phyloP scores from a whole-genome alignment of 2,888 invertebrate genomes.

The Macaria liturata region DNA sequence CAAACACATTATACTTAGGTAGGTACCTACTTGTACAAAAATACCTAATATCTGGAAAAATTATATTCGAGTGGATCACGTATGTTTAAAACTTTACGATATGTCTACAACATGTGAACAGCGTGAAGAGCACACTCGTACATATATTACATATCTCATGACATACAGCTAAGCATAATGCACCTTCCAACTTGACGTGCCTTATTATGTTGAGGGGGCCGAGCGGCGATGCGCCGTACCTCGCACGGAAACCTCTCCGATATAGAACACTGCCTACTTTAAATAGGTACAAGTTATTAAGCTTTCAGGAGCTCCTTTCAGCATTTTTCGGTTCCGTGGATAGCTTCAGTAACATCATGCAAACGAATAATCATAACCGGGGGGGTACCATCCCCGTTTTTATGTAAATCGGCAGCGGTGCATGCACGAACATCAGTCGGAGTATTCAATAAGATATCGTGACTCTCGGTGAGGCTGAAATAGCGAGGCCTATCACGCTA shows the following conservation, averaged over 20 bases:
- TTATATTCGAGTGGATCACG: too few species aligned
- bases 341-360: constrained; percentile 39
- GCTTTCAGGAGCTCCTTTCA: constrained; percentile 25
- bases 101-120: too few species aligned
- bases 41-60: too few species aligned
- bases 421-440: constrained; percentile 37
- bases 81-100: too few species aligned
- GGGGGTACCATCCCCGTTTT: constrained; percentile 43
- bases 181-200: constrained; percentile 34
- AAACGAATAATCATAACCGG: constrained; percentile 42
- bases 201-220: constrained; percentile 31
- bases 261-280: constrained; percentile 20
- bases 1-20: too few species aligned
- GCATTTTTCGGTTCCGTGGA: constrained; percentile 28
- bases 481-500: constrained; percentile 74
- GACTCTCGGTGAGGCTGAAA: constrained; percentile 66
- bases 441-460: constrained; percentile 64
- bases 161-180: not conserved
- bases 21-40: too few species aligned
- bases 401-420: constrained; percentile 50
- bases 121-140: too few species aligned
- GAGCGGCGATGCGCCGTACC: constrained; percentile 57
- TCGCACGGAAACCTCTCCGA: constrained; percentile 51
- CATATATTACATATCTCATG: too few species aligned
- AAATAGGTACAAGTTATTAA: constrained; percentile 16